Base-by-base conservation (phyloP, 2,113 vertebrate species). In the Indicator indicator region DNA sequence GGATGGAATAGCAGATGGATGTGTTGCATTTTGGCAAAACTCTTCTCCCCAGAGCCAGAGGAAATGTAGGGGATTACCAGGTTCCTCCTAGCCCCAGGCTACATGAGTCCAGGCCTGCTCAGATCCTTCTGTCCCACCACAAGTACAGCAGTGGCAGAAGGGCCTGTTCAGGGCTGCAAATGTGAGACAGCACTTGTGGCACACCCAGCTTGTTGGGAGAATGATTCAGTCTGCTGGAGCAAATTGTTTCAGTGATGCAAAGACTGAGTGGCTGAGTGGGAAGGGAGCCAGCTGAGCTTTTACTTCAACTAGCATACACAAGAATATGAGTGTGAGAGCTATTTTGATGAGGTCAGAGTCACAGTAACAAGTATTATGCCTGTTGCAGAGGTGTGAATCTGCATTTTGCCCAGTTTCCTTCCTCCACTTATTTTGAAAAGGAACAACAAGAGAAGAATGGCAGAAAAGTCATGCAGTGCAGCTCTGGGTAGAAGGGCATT, bases 171-270 rank as follows among this genome's bases (percentile, higher is more conserved):
- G 14, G 56, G 56, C 59, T 4, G 2, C 1, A 1, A 32, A 19
- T 0, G 1, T 0, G 4, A 60, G 19, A 63, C 3, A 42, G 46
- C 0, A 2, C 74, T 23, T 1, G 17, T 1, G 7, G 70, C 67
- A 50, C 36, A 15, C 11, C 9, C 38, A 3, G 44, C 1, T 36
- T 8, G 0, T 1, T 2, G 33, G 36, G 30, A 77, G 52, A 16
- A 36, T 83, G 95, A 58, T 55, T 80, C 84, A 52, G n/a, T 2
- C 28, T 85, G 80, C 55, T 5, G 12, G 55, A 24, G 68, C 55
- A 28, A 21, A 36, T 7, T 1, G 8, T 18, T 48, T 58, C 73
- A 5, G 33, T 59, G 55, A 33, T 59, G 86, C 86, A 59, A n/a
- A 60, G 77, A 4, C 63, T 69, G 81, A 27, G 60, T 58, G 64